Conservation (phyloP, 2,888 invertebrate genomes). For the Fabriciana adippe region DNA sequence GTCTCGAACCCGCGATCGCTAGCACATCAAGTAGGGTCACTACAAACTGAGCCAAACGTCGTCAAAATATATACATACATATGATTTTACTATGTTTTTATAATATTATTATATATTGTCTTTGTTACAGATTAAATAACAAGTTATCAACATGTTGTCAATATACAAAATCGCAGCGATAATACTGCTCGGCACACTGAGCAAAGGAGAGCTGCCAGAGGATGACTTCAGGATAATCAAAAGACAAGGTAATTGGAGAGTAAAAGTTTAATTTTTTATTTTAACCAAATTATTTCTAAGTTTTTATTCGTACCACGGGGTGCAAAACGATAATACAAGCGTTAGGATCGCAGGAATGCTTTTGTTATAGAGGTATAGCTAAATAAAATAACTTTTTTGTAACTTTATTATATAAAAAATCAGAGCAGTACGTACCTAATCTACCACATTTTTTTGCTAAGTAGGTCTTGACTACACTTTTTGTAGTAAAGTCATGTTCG, state of each 20-base stretch:
- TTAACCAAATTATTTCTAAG: too few species aligned
- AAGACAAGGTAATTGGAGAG: conserved; percentile 59
- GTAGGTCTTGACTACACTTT: neutral
- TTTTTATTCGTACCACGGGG: too few species aligned
- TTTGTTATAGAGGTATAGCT: neutral
- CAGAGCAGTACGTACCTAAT: neutral
- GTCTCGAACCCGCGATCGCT: too few species aligned
- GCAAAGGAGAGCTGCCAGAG: conserved; percentile 70
- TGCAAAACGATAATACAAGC: neutral
- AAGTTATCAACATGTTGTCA: conserved; percentile 47
- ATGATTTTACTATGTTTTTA: neutral
- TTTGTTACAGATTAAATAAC: conserved; percentile 49
- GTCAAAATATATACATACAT: too few species aligned
- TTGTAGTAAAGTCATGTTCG: conserved; percentile 18
- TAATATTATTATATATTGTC: conserved; percentile 12
- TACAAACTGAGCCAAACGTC: too few species aligned
- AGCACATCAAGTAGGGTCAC: too few species aligned
- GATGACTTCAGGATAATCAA: conserved; percentile 80
- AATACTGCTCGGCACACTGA: conserved; percentile 62
- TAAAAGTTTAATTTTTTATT: neutral
- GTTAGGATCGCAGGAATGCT: neutral
- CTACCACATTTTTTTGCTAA: conserved; percentile 7
- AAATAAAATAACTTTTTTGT: too few species aligned
- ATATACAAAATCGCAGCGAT: conserved; percentile 62
- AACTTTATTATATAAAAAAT: neutral